Evolutionary conservation across 2,113 vertebrate species (phyloP).

Genomic region (Procavia capensis): DNA sequence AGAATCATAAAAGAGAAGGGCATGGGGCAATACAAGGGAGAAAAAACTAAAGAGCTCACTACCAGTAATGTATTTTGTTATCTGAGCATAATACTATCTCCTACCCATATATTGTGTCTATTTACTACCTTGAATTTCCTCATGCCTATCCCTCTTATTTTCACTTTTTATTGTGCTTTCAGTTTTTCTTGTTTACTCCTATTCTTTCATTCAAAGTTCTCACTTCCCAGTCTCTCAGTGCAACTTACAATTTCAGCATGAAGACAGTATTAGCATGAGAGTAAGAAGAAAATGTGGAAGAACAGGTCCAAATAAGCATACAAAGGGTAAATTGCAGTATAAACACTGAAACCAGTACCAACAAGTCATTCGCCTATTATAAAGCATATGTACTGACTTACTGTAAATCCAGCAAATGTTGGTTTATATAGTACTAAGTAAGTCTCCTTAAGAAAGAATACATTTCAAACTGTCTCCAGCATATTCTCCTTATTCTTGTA

Average conservation of each 20-base stretch:
- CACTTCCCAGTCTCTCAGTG: neutral
- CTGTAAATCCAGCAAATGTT: neutral
- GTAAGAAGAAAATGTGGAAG: neutral
- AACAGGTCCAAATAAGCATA: neutral
- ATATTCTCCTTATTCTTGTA: neutral
- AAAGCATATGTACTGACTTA: neutral
- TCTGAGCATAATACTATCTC: accelerated
- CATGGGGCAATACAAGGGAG: neutral
- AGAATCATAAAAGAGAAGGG: neutral
- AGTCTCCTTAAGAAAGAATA: neutral
- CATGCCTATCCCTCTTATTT: neutral
- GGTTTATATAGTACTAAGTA: neutral
- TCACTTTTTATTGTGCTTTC: neutral
- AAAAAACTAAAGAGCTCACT: neutral
- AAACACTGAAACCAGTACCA: neutral
- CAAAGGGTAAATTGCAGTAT: neutral
- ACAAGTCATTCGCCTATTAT: neutral
- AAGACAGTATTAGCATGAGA: neutral
- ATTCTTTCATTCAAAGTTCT: neutral
- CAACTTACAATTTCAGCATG: neutral
- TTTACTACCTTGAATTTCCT: neutral
- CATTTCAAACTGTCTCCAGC: neutral
- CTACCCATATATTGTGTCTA: neutral
- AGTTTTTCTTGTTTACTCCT: neutral
- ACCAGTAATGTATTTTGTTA: neutral